Conservation (phyloP, 2,888 invertebrate species). For the Trissolcus brochymenae region DNA sequence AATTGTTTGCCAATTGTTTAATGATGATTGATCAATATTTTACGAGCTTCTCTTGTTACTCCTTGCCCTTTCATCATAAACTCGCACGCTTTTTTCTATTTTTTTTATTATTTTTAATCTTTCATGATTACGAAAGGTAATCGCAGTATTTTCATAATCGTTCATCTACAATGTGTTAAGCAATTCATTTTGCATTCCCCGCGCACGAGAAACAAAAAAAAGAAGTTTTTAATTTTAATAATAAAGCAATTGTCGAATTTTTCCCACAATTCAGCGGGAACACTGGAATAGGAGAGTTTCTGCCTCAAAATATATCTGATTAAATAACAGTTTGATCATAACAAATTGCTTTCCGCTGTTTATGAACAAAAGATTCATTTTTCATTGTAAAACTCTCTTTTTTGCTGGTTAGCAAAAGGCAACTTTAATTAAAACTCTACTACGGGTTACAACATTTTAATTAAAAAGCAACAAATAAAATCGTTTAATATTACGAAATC, state of each 20-base stretch:
- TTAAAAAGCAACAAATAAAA: no score
- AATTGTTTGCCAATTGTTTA: no score
- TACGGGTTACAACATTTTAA: no score
- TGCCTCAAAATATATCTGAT: neutral
- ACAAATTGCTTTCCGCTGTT: neutral
- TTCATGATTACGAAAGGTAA: constrained; percentile 31
- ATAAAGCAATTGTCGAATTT: constrained; percentile 10
- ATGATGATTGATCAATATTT: constrained; percentile 4
- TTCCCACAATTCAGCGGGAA: neutral
- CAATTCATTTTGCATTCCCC: constrained; percentile 12
- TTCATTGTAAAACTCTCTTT: no score
- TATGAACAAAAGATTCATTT: no score
- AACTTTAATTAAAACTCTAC: no score
- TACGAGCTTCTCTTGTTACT: constrained; percentile 3
- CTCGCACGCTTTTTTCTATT: no score
- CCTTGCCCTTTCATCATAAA: constrained; percentile 26
- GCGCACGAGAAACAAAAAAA: constrained; percentile 12
- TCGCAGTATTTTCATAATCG: constrained; percentile 14
- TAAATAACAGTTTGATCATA: neutral
- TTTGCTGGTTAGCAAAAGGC: no score
- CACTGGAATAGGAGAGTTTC: neutral
- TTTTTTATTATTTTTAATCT: constrained; percentile 13
- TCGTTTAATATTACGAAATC: no score
- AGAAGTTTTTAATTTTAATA: constrained; percentile 4
- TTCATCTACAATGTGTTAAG: constrained; percentile 27